Evolutionary conservation across 2,888 invertebrate genomes (phyloP).

Genomic region (Eudasyphora cyanicolor): DNA sequence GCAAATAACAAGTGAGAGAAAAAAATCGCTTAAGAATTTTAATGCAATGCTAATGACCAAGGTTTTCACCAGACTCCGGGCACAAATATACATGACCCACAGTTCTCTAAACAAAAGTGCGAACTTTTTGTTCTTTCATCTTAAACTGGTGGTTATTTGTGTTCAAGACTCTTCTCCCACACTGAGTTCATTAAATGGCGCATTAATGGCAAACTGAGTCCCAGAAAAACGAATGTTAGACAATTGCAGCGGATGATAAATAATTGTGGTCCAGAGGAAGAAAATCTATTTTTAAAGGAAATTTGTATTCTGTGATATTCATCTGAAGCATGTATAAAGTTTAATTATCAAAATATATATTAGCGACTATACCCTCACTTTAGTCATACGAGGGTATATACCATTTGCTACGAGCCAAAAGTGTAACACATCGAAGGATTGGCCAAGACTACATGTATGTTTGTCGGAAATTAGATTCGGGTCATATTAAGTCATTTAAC

Average conservation of each 20-base stretch:
- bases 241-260: not conserved
- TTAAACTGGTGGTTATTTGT: slow-evolving; percentile 7
- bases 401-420: too few relatives aligned
- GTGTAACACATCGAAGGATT: too few relatives aligned
- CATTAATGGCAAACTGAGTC: not conserved
- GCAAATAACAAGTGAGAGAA: not conserved
- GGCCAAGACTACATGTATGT: too few relatives aligned
- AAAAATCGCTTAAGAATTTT: not conserved
- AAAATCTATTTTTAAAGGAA: not conserved
- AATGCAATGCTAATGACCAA: slow-evolving; percentile 27
- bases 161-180: not conserved
- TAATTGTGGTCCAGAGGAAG: not conserved
- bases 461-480: too few relatives aligned
- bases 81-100: not conserved
- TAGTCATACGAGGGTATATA: too few relatives aligned
- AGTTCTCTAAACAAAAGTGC: not conserved
- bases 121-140: not conserved
- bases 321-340: too few relatives aligned
- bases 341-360: too few relatives aligned
- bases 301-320: not conserved
- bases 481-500: too few relatives aligned
- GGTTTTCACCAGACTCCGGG: not conserved
- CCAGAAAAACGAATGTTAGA: not conserved
- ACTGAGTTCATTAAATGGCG: not conserved
- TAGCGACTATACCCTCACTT: too few relatives aligned